Base-by-base conservation (phyloP, 2,797 vertebrate genomes). In the Chelon labrosus region DNA sequence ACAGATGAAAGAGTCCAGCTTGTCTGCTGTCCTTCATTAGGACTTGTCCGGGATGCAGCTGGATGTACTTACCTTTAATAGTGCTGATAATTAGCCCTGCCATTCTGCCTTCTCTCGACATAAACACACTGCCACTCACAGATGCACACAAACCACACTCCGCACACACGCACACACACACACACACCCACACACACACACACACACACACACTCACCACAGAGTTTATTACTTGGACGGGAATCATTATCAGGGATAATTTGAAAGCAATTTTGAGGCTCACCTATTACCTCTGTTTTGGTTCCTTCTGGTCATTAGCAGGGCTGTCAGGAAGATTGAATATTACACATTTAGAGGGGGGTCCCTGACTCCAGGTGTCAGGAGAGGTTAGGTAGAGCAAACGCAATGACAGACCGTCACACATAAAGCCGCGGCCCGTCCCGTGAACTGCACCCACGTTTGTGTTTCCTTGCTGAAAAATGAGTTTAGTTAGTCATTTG, bases 321-420 rank as follows among this genome's bases (percentile, higher is more conserved):
- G 85, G 90, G 90, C 94, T 94, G 93, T 94, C 94, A 94, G 90
- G 92, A 95, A 94, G 94, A 95, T 94, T 93, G 94, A 95, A 94
- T 92, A 91, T 92, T 93, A 92, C 91, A 93, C 90, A 88, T 92
- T 89, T 89, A 75, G 88, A 91, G 91, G 92, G 92, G 91, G 93
- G 92, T 89, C 90, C 80, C 89, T 77, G 80, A 87, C 88, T 93
- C 87, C 90, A 90, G 89, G 92, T 93, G 93, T 92, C 92, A 93
- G 79, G 86, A 91, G 79, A 89, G 91, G 91, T 93, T 93, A 93
- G 81, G 73, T 82, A 83, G 91, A 93, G 91, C 91, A 91, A 92
- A 93, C 73, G 67, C 89, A 91, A 84, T 84, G 87, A 92, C 89
- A 84, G 88, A 69, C 70, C 70, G 73, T 90, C 89, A 82, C 68